Conservation (phyloP, 1,140 invertebrate genomes). For the Brachionus rubens region DNA sequence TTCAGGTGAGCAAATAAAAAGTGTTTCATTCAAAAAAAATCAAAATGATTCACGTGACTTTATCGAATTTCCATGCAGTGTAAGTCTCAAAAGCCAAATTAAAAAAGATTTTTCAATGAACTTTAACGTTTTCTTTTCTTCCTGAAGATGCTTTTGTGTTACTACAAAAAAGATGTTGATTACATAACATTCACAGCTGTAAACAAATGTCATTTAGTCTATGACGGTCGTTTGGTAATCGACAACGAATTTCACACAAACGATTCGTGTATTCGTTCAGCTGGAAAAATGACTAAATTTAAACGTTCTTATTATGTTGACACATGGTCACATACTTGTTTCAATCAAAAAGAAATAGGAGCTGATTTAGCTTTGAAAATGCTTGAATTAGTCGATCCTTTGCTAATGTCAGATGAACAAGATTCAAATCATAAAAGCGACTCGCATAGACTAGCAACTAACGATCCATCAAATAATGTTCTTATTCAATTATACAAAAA, state of each 20-base stretch:
- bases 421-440: slow-evolving; percentile 39
- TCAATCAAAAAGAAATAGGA: slow-evolving; percentile 61
- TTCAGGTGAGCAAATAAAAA: slow-evolving; percentile 49
- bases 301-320: slow-evolving; percentile 59
- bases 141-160: slow-evolving; percentile 52
- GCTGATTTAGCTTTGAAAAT: slow-evolving; percentile 52
- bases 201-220: slow-evolving; percentile 68
- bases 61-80: slow-evolving; percentile 6
- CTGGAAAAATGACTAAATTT: slow-evolving; percentile 67
- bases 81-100: background rate
- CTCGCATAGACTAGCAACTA: slow-evolving; percentile 11
- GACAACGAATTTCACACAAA: slow-evolving; percentile 68
- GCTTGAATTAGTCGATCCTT: slow-evolving; percentile 58
- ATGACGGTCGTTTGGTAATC: slow-evolving; percentile 70
- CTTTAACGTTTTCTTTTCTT: background rate
- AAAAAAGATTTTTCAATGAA: background rate
- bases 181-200: slow-evolving; percentile 63
- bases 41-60: background rate
- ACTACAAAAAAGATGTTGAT: slow-evolving; percentile 55
- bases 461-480: slow-evolving; percentile 31
- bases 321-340: slow-evolving; percentile 59
- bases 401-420: slow-evolving; percentile 49
- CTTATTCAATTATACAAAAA: slow-evolving; percentile 57
- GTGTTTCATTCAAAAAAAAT: slow-evolving; percentile 50
- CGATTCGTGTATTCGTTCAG: slow-evolving; percentile 68